Base-by-base conservation (phyloP, 2,797 vertebrate species). In the Sebastes trivittatus region DNA sequence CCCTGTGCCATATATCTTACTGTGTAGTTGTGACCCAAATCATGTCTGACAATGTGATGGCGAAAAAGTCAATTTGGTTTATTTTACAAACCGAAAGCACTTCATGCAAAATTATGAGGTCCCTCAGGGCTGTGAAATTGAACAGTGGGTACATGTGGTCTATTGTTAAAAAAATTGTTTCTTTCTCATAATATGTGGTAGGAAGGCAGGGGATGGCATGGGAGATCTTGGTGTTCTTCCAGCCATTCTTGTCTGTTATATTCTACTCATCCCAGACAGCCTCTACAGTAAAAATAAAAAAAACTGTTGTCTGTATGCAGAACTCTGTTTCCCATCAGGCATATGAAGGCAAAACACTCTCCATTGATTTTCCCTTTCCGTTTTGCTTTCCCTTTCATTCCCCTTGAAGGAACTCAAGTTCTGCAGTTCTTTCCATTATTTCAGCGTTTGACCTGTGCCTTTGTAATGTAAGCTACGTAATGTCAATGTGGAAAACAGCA, bases 311-410 rank as follows among this genome's bases (percentile, higher is more conserved):
- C 25, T 32, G n/a, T 1, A 36, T 61, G 22, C 9, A 68, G 5
- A 69, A 55, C 11, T 52, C 16, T 23, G 23, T 18, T 83, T 42
- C 60, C 13, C 7, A 18, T 69, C 61, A 56, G 42, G 25, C 75
- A 22, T 22, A 36, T 62, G 18, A 38, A 29, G 8, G 3, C 10
- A 54, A 58, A 70, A 75, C 46, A 36, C 64, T 8, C 16, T 38
- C 5, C 58, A 2, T 22, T 6, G 20, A 4, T 11, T 64, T 68
- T 62, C 10, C 2, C 20, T 42, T 70, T 65, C n/a, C 9, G 42
- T 59, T 60, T 72, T 82, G 36, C 30, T 73, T 76, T 71, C 11
- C 4, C 27, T 81, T 81, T 70, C 59, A 55, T 80, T 64, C 81
- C 7, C 2, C 18, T 32, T 27, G 42, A 70, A 63, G 4, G 11